phyloP scores from a whole-genome alignment of 2,888 invertebrate species.

The Blastobasis adustella region DNA sequence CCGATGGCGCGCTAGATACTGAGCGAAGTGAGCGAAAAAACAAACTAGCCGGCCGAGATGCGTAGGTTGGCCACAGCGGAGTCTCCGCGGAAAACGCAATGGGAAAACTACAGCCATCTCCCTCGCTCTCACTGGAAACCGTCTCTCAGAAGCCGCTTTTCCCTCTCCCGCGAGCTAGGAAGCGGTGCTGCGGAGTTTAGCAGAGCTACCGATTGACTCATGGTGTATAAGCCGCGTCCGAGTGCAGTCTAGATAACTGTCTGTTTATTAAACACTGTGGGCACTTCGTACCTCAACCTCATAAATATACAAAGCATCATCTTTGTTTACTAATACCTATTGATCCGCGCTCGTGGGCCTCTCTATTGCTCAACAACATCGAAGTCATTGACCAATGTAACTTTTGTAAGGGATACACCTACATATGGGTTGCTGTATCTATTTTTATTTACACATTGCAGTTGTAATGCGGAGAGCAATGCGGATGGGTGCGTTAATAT shows the following conservation, averaged over 20 bases:
- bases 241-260: slow-evolving; percentile 29
- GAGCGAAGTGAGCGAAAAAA: slow-evolving; percentile 44
- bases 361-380: too few species aligned
- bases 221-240: slow-evolving; percentile 21
- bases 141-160: slow-evolving; percentile 20
- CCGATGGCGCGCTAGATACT: slow-evolving; percentile 55
- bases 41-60: slow-evolving; percentile 35
- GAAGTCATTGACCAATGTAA: too few species aligned
- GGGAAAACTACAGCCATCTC: slow-evolving; percentile 45
- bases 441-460: too few species aligned
- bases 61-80: slow-evolving; percentile 22
- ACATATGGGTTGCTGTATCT: too few species aligned
- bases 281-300: slow-evolving; percentile 13
- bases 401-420: too few species aligned
- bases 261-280: slow-evolving; percentile 32
- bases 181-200: slow-evolving; percentile 20
- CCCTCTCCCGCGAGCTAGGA: slow-evolving; percentile 28
- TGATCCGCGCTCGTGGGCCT: too few species aligned
- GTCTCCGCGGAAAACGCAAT: slow-evolving; percentile 35
- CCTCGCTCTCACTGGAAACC: slow-evolving; percentile 23
- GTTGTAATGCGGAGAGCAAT: too few species aligned
- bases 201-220: slow-evolving; percentile 29
- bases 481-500: too few species aligned
- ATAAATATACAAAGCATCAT: not conserved
- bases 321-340: too few species aligned